Percentiles rank a stretch among this genome's conserved stretches.
Conservation (phyloP, 2,113 vertebrate species). For the Cyprinodon tularosa region DNA sequence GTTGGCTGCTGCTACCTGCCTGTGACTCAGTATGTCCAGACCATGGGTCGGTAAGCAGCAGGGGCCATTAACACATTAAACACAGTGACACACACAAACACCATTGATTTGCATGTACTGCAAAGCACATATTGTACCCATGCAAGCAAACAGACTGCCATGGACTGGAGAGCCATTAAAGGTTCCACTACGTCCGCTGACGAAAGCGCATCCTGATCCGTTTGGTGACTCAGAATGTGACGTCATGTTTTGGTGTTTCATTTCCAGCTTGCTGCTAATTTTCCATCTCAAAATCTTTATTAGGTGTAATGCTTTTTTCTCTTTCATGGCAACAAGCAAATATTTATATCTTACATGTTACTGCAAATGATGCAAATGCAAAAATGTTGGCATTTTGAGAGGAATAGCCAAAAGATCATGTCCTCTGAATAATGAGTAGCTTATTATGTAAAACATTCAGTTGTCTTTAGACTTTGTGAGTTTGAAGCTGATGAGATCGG, state of each 20-base stretch:
- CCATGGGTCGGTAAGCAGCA: slow-evolving; percentile 56
- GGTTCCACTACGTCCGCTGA: slow-evolving; percentile 30
- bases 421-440: not conserved
- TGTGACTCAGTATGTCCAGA: slow-evolving; percentile 69
- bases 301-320: no score
- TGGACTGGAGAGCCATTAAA: slow-evolving; percentile 55
- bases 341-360: not conserved
- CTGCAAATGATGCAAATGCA: not conserved
- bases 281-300: not conserved
- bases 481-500: not conserved
- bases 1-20: slow-evolving; percentile 21
- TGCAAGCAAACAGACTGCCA: slow-evolving; percentile 30
- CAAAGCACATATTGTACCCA: slow-evolving; percentile 15
- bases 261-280: not conserved
- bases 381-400: not conserved
- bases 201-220: slow-evolving; percentile 16
- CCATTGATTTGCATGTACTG: slow-evolving; percentile 37
- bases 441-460: not conserved
- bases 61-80: slow-evolving; percentile 75
- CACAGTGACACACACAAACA: slow-evolving; percentile 53
- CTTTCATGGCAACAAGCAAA: not conserved
- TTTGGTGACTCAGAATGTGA: slow-evolving; percentile 42
- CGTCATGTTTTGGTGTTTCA: slow-evolving; percentile 14
- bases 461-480: not conserved
- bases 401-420: not conserved